A percentile compares a stretch with the other conserved stretches of the same genome.
Conservation (phyloP, 2,888 invertebrate species). For the Epistrophella euchroma region DNA sequence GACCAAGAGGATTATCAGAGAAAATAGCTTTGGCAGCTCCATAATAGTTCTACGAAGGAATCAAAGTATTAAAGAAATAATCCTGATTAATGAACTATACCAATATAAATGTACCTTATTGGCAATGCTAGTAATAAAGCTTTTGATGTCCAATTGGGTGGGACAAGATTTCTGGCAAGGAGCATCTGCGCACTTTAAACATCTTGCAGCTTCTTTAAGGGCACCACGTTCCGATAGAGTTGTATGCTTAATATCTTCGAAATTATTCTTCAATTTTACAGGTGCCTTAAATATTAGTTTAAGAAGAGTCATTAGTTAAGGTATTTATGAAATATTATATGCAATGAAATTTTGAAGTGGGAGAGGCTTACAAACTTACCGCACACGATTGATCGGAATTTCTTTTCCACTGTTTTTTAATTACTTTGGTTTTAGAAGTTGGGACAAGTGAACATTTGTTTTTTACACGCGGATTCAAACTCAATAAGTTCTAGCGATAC, state of each 20-base stretch:
- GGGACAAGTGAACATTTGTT: slow-evolving; percentile 92
- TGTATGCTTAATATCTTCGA: slow-evolving; percentile 98
- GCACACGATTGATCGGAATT: slow-evolving; percentile 93
- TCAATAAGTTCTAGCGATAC: slow-evolving; percentile 91
- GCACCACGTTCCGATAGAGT: slow-evolving; percentile 98
- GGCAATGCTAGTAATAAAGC: slow-evolving; percentile 97
- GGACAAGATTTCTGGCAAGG: slow-evolving; percentile 99
- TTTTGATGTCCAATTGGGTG: slow-evolving; percentile 98
- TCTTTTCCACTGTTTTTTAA: slow-evolving; percentile 97
- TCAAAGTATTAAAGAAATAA: not conserved
- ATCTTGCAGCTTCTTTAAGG: slow-evolving; percentile 93
- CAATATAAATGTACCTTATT: slow-evolving; percentile 87
- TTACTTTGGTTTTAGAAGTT: slow-evolving; percentile 92
- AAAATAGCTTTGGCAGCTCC: slow-evolving; percentile 98
- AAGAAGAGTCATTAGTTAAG: not conserved
- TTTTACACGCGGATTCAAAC: slow-evolving; percentile 93
- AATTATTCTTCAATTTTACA: slow-evolving; percentile 91
- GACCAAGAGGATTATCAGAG: slow-evolving; percentile 97
- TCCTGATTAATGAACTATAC: not conserved
- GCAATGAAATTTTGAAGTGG: too few species aligned
- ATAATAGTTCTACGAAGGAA: slow-evolving; percentile 92
- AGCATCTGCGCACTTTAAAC: slow-evolving; percentile 97
- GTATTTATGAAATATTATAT: too few species aligned
- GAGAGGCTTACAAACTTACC: slow-evolving; percentile 85
- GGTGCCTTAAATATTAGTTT: slow-evolving; percentile 85